Evolutionary conservation across 1,140 invertebrate genomes (phyloP).

Genomic region (Harpegnathos saltator): DNA sequence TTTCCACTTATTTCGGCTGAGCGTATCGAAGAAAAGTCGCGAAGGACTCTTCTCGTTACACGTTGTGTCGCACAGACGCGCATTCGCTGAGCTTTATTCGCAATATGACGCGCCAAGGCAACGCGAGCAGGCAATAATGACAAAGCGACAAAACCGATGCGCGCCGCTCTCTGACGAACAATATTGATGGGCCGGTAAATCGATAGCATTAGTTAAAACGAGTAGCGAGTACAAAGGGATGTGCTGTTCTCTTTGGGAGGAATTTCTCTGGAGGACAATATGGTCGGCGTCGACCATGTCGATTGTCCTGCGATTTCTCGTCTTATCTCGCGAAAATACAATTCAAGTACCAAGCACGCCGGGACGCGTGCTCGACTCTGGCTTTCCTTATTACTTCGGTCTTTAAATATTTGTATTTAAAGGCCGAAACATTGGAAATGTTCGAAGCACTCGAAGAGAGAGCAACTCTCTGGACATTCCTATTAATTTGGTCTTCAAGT

Average conservation of each 20-base stretch:
- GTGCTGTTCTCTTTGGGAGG: not conserved
- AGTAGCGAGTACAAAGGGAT: not conserved
- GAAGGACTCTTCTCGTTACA: not conserved
- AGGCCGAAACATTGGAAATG: too few species aligned
- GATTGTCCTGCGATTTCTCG: not conserved
- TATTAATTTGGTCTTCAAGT: too few species aligned
- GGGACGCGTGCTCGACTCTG: too few species aligned
- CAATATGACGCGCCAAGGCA: not conserved
- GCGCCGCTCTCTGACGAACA: not conserved
- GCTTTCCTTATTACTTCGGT: too few species aligned
- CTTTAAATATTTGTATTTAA: too few species aligned
- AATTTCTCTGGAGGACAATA: not conserved
- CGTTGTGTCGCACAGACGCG: not conserved
- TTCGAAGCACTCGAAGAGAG: too few species aligned
- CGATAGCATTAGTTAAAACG: slow-evolving; percentile 18
- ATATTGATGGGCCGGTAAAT: not conserved
- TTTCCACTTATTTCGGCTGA: slow-evolving; percentile 1
- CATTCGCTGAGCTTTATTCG: slow-evolving; percentile 3
- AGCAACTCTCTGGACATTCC: too few species aligned
- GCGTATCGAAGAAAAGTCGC: not conserved
- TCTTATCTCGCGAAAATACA: not conserved
- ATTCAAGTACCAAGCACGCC: too few species aligned
- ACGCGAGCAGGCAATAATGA: not conserved
- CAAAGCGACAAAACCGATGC: not conserved
- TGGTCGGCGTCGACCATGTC: not conserved